Percentiles rank a stretch among this genome's conserved stretches.
These are phyloP conservation scores for Drosophila kanapiae DNA, from an alignment of 1,140 invertebrate species.

Conservation along the genomic window DNA sequence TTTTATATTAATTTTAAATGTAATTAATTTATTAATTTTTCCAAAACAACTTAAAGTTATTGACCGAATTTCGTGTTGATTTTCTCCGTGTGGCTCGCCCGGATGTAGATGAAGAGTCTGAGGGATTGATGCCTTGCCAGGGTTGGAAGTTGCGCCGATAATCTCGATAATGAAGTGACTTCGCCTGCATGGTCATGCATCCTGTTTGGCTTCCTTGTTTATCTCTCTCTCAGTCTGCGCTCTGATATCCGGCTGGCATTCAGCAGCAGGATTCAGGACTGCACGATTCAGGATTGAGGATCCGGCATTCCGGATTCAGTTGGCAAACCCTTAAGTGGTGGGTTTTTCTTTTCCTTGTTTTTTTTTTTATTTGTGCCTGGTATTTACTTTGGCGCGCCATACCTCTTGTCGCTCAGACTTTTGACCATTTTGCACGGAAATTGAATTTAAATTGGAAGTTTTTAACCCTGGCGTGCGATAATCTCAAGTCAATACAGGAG, in stretches of 20 bases:
- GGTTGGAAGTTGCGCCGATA: constrained; percentile 81
- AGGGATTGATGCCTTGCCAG: constrained; percentile 60
- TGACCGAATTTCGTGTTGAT: neutral
- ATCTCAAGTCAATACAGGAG: constrained; percentile 61
- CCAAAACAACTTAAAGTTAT: too few relatives aligned
- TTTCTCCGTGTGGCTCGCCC: constrained; percentile 24
- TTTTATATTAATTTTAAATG: neutral
- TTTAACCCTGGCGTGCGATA: constrained; percentile 81
- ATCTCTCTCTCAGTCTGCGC: constrained; percentile 53
- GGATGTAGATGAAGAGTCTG: constrained; percentile 29
- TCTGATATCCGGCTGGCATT: constrained; percentile 76
- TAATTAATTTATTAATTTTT: too few relatives aligned
- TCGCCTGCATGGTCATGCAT: constrained; percentile 78
- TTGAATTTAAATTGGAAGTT: constrained; percentile 83
- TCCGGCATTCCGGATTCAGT: constrained; percentile 43
- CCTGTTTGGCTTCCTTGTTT: constrained; percentile 60
- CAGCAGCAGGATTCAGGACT: constrained; percentile 14
- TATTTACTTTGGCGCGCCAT: constrained; percentile 30
- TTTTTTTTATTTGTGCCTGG: constrained; percentile 38
- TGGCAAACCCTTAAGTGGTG: constrained; percentile 73
- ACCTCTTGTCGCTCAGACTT: constrained; percentile 64
- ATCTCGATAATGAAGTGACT: constrained; percentile 84
- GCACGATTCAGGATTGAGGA: constrained; percentile 15
- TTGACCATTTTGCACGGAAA: constrained; percentile 83
- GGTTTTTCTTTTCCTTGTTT: constrained; percentile 45